Evolutionary conservation across 2,888 invertebrate genomes (phyloP), one percentile per base, ranked within the genome.

Genomic region (Ennomos fuscantarius): DNA sequence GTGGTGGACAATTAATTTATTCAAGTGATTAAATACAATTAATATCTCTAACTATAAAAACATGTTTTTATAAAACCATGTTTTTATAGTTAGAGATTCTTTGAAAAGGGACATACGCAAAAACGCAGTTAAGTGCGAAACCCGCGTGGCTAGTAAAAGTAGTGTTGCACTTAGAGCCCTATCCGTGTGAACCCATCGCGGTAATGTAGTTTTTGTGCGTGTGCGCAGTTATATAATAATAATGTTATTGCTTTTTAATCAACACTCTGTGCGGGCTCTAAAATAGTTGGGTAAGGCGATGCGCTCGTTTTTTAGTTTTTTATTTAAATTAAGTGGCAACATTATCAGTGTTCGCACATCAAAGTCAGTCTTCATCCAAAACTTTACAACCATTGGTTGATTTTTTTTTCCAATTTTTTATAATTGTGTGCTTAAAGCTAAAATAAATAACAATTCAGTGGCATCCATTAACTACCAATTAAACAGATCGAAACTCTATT

Each of bases 201-300:
- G 56, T 86, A 87, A 86, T 85, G 80, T 68, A 56, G 77, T 87
- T 88, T 87, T 88, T 87, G 79, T 78, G 52, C 60, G 62, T 61
- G 66, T n/a, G 15, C 11, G 32, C 8, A 46, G 46, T 37, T 46
- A 40, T 39, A 39, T 47, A 42, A 84, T 47, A 42, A 84, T 85
- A 82, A 75, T 79, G 82, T 87, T 88, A 88, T 84, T 78, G 80
- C 82, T 80, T 86, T 86, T 81, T 86, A 87, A 87, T 88, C 82
- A 84, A 76, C 85, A 63, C 70, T 64, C 81, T 82, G 87, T 86
- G 89, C 74, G 87, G 86, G 74, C 82, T 53, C 48, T 53, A 6
- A 37, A 48, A 59, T 41, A 40, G 34, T 49, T 72, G 64, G 42
- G 31, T 39, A 49, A 56, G 24, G 15, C 34, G 44, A 24, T 58